These are phyloP conservation scores for Dolichomitus sp. DNA, from an alignment of 2,888 invertebrate species.

Conservation along the genomic window DNA sequence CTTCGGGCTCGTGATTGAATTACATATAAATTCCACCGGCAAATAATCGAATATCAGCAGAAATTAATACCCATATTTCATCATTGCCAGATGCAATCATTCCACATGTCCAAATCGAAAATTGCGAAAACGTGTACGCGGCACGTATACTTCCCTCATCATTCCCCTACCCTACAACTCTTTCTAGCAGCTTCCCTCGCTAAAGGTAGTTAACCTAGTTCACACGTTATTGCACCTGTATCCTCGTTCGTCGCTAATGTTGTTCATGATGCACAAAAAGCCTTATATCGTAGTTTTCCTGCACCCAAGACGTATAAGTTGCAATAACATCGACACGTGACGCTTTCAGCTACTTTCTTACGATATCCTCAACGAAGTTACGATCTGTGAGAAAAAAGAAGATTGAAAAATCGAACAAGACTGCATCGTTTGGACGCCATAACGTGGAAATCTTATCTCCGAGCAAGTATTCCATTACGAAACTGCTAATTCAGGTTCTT, in stretches of 20 bases:
- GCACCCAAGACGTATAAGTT: not conserved
- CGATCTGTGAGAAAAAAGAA: not conserved
- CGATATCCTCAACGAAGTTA: not conserved
- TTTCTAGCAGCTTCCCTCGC: conserved; percentile 3
- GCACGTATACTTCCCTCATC: not conserved
- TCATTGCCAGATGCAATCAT: not conserved
- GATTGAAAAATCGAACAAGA: not conserved
- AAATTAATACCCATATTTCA: not conserved
- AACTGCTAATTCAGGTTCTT: not conserved
- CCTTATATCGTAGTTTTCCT: not conserved
- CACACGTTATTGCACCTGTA: conserved; percentile 61
- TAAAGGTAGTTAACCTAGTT: conserved; percentile 60
- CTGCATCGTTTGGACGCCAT: not conserved
- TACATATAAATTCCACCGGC: conserved; percentile 3
- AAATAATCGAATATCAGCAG: conserved; percentile 4
- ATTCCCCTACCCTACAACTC: not conserved
- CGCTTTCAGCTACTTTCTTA: not conserved
- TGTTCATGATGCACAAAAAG: conserved; percentile 26
- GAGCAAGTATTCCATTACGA: not conserved
- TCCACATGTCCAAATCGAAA: not conserved
- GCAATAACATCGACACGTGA: conserved; percentile 1
- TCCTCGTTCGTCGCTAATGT: conserved; percentile 40
- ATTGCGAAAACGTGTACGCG: not conserved
- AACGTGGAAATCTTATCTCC: not conserved
- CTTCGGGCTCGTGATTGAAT: not conserved